Percentiles rank a stretch among this genome's conserved stretches.
Conservation (phyloP, 1,140 invertebrate genomes). For the Drosophila erecta region DNA sequence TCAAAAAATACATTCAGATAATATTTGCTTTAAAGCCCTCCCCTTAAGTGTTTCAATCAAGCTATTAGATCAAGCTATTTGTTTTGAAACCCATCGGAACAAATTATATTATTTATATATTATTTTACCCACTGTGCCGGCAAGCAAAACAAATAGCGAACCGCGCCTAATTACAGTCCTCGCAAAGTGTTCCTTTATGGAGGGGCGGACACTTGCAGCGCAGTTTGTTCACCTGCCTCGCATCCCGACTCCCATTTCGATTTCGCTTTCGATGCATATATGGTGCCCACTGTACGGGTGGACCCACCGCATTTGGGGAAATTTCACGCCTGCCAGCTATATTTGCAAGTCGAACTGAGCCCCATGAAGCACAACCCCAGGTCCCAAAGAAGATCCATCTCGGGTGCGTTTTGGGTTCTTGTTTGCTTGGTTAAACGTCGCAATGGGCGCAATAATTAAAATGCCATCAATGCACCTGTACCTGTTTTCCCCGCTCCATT, state of each 20-base stretch:
- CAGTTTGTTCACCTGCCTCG: conserved; percentile 78
- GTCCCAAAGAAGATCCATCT: background rate
- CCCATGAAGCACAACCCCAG: conserved; percentile 1
- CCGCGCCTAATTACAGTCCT: conserved; percentile 68
- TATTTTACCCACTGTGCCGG: conserved; percentile 4
- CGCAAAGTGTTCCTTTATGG: conserved; percentile 69
- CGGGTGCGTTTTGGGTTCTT: conserved; percentile 1
- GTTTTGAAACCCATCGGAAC: no score
- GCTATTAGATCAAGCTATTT: no score
- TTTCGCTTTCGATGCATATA: background rate
- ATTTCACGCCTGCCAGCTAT: conserved; percentile 79
- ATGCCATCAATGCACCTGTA: conserved; percentile 68
- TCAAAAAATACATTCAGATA: background rate
- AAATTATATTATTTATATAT: no score
- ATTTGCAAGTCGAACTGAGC: conserved; percentile 33
- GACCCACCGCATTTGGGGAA: conserved; percentile 45
- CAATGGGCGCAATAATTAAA: conserved; percentile 62
- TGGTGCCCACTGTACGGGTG: conserved; percentile 25
- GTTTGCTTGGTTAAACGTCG: conserved; percentile 52
- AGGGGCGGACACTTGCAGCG: conserved; percentile 70
- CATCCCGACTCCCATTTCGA: background rate
- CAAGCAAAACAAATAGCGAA: conserved; percentile 72
- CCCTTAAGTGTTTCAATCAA: no score
- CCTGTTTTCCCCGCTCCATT: conserved; percentile 24
- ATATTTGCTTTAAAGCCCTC: background rate